Conservation (phyloP, 2,113 vertebrate species). For the Galeopterus variegatus region DNA sequence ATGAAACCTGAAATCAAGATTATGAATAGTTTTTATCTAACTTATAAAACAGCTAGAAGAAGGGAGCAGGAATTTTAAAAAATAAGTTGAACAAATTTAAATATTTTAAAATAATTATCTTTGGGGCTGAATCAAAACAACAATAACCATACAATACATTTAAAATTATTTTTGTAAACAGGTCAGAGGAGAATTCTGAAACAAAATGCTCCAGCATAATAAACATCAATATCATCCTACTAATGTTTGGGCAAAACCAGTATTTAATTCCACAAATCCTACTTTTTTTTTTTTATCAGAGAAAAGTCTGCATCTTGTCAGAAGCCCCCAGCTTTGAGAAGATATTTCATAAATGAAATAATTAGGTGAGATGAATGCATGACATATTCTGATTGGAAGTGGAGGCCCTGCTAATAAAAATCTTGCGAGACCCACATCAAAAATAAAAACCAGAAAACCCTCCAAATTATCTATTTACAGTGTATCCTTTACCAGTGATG, state of each 20-base stretch:
- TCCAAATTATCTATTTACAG: not conserved
- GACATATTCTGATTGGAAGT: not conserved
- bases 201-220: not conserved
- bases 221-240: not conserved
- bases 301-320: not conserved
- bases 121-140: not conserved
- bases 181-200: not conserved
- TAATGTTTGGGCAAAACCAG: not conserved
- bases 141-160: not conserved
- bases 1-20: conserved; percentile 27
- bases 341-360: conserved; percentile 33
- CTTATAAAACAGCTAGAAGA: not conserved
- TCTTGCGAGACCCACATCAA: not conserved
- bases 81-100: conserved; percentile 27
- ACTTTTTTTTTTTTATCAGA: not conserved
- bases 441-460: not conserved
- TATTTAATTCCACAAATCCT: not conserved
- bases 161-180: conserved; percentile 48
- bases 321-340: not conserved
- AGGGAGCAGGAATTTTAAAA: not conserved
- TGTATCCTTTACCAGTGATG: not conserved
- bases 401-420: not conserved
- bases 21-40: not conserved
- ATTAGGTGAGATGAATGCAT: not conserved
- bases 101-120: conserved; percentile 47